These are phyloP conservation scores for Phenganax subtilis DNA, from an alignment of 92 coral and sea anemone species.

Conservation along the genomic window DNA sequence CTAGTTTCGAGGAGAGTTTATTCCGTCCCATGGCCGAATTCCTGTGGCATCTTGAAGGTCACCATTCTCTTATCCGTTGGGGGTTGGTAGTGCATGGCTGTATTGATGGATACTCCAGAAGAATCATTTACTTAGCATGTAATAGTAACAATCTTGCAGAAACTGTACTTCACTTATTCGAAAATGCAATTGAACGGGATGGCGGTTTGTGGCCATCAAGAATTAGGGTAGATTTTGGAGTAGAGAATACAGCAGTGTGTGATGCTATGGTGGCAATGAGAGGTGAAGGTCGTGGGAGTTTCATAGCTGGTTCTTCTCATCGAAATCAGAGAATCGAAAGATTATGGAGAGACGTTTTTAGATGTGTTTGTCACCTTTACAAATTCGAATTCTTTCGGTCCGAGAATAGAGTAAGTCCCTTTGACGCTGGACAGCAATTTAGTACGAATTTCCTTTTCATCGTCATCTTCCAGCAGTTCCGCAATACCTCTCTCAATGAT, in stretches of 20 bases:
- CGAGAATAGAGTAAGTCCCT: too few species aligned
- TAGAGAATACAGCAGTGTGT: constrained; percentile 31
- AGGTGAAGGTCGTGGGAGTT: constrained; percentile 55
- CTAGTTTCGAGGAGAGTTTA: constrained; percentile 45
- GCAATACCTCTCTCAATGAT: too few species aligned
- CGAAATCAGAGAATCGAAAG: constrained; percentile 67
- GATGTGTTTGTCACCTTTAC: constrained; percentile 38
- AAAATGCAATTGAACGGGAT: constrained; percentile 29
- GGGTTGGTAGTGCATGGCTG: constrained; percentile 48
- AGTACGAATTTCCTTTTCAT: too few species aligned
- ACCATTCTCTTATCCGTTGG: constrained; percentile 61
- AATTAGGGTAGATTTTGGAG: constrained; percentile 33
- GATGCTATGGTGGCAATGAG: constrained; percentile 25
- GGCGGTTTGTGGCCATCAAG: constrained; percentile 38
- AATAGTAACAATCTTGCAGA: constrained; percentile 19
- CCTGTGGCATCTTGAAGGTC: constrained; percentile 61
- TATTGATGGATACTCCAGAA: constrained; percentile 53
- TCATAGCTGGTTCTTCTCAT: constrained; percentile 68
- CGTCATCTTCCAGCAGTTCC: too few species aligned
- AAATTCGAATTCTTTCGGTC: too few species aligned
- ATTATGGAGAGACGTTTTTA: constrained; percentile 64
- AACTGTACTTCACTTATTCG: constrained; percentile 19
- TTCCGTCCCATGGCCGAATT: constrained; percentile 52
- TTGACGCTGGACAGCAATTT: too few species aligned
- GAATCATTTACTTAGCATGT: constrained; percentile 19